These are phyloP conservation scores for Sandelia bainsii DNA, from an alignment of 2,797 vertebrate genomes.

Conservation along the genomic window DNA sequence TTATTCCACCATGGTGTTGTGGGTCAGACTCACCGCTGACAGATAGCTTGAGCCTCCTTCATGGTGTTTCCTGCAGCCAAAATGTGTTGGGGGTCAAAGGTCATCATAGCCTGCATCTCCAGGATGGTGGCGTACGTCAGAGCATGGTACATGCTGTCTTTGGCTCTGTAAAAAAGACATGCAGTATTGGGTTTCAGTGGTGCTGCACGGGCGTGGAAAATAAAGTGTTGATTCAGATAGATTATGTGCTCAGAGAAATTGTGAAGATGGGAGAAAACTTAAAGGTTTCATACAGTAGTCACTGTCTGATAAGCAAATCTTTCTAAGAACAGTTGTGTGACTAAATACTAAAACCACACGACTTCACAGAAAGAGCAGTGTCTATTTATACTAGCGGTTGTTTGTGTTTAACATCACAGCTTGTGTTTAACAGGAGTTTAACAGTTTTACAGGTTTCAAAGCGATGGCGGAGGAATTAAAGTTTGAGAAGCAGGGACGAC, in stretches of 20 bases:
- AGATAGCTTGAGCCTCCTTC: constrained; percentile 95
- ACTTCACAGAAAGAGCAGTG: neutral
- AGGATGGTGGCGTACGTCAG: constrained; percentile 96
- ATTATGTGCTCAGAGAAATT: neutral
- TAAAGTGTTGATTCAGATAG: neutral
- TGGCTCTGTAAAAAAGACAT: constrained; percentile 85
- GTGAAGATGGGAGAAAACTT: neutral
- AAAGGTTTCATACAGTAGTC: neutral
- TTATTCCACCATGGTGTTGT: neutral
- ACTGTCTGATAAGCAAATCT: neutral
- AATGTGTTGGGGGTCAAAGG: constrained; percentile 95
- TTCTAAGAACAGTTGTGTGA: neutral
- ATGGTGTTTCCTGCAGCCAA: constrained; percentile 92
- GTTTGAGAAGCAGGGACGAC: neutral
- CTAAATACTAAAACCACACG: neutral
- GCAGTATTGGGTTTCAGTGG: constrained; percentile 13
- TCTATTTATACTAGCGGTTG: constrained; percentile 55
- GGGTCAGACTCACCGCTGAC: constrained; percentile 87
- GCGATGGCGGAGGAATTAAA: constrained; percentile 9
- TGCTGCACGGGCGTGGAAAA: neutral
- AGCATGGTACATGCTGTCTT: constrained; percentile 98
- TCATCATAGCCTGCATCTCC: constrained; percentile 99
- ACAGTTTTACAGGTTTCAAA: constrained; percentile 11
- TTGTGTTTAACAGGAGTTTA: constrained; percentile 18
- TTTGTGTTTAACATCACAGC: constrained; percentile 10